Conservation (phyloP, 2,888 invertebrate species). For the Eurytoma californica region DNA sequence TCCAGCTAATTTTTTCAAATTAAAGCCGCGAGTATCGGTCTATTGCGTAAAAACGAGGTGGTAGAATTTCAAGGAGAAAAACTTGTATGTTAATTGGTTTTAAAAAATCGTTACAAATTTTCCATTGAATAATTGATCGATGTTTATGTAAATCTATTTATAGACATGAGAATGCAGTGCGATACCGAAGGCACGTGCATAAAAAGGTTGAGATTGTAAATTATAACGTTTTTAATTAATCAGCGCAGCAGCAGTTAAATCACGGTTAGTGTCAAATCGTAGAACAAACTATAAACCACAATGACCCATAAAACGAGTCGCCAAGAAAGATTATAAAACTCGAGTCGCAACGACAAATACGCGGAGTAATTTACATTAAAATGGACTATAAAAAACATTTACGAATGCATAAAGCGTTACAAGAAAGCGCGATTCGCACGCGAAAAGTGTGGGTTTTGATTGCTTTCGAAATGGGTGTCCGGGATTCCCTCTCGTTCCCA, state of each 20-base stretch:
- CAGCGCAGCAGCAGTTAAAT: conserved; percentile 8
- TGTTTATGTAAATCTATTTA: too few relatives aligned
- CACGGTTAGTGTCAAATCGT: conserved; percentile 9
- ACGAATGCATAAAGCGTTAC: conserved; percentile 15
- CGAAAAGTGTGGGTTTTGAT: conserved; percentile 43
- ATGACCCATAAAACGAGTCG: background rate
- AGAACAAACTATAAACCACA: conserved; percentile 11
- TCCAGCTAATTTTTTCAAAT: conserved; percentile 40
- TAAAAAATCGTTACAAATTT: too few relatives aligned
- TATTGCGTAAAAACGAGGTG: background rate
- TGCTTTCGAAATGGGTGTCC: conserved; percentile 34
- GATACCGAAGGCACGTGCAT: too few relatives aligned
- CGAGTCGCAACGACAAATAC: conserved; percentile 8
- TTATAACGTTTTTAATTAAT: conserved; percentile 29
- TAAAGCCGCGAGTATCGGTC: conserved; percentile 31
- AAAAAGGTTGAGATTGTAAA: background rate
- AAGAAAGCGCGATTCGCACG: conserved; percentile 10
- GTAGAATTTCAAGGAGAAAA: too few relatives aligned
- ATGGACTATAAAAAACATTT: conserved; percentile 25
- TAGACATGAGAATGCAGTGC: too few relatives aligned
- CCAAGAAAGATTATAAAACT: conserved; percentile 36
- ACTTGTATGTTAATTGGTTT: too few relatives aligned
- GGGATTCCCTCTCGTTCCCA: conserved; percentile 10
- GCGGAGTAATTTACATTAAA: conserved; percentile 46
- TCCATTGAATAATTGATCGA: too few relatives aligned